These are phyloP conservation scores for Sebastes kiyomatsui DNA, from an alignment of 2,797 vertebrate genomes.

Conservation along the genomic window DNA sequence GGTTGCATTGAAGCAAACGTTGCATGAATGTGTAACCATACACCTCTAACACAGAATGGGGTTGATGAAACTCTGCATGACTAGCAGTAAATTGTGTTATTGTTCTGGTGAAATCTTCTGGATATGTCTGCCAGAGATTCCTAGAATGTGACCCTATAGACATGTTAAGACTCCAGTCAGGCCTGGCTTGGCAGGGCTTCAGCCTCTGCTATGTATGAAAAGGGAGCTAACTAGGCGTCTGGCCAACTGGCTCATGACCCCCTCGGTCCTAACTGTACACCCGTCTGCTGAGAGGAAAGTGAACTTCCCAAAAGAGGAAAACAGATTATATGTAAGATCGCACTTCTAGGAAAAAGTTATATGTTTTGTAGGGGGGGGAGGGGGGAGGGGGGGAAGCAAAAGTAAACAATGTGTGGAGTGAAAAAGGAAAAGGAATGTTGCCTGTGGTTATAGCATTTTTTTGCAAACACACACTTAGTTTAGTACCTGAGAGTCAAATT, in stretches of 20 bases:
- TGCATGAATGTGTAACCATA: background rate
- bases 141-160: constrained; percentile 58
- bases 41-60: background rate
- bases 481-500: constrained; percentile 99
- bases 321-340: constrained; percentile 33
- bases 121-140: constrained; percentile 39
- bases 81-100: constrained; percentile 5
- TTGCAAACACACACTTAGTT: constrained; percentile 51
- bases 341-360: constrained; percentile 26
- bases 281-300: constrained; percentile 47
- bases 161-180: constrained; percentile 61
- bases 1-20: background rate
- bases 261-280: constrained; percentile 50
- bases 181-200: constrained; percentile 53
- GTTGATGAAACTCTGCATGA: background rate
- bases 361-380: background rate
- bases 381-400: background rate
- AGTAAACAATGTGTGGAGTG: constrained; percentile 32
- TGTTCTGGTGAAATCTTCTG: constrained; percentile 20
- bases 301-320: constrained; percentile 58
- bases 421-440: constrained; percentile 49
- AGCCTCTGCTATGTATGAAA: constrained; percentile 74
- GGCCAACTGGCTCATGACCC: constrained; percentile 69
- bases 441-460: constrained; percentile 45
- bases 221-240: constrained; percentile 62